Conservation (phyloP, 2,888 invertebrate species). For the Strigamia maritima region DNA sequence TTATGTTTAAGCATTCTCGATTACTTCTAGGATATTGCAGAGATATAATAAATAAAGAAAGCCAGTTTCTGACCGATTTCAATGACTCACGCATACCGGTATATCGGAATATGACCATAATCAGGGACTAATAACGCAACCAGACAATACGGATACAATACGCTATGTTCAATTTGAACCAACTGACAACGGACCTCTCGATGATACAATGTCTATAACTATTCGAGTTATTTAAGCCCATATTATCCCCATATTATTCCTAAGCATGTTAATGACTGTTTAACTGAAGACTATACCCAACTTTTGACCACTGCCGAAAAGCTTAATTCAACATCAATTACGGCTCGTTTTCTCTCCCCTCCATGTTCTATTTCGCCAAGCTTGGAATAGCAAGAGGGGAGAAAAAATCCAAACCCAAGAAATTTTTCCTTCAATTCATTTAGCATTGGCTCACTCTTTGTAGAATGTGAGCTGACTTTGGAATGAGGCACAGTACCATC, state of each 20-base stretch:
- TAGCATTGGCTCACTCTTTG: not conserved
- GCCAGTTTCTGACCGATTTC: not conserved
- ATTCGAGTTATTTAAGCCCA: not conserved
- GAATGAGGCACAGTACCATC: not conserved
- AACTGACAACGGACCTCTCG: not conserved
- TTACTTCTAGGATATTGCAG: not conserved
- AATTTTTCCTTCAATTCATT: not conserved
- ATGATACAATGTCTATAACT: not conserved
- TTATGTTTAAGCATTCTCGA: constrained; percentile 16
- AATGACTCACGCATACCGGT: not conserved
- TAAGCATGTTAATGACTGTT: not conserved
- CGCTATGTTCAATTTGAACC: not conserved
- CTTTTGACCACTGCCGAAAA: not conserved
- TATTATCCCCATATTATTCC: not conserved
- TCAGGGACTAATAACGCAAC: not conserved
- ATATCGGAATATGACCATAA: not conserved
- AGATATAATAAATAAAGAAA: not conserved
- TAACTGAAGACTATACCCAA: not conserved
- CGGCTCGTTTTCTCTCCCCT: not conserved
- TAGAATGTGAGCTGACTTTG: constrained; percentile 4
- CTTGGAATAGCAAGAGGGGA: not conserved
- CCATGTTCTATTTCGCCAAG: not conserved
- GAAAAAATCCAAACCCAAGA: not conserved
- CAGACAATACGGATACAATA: not conserved
- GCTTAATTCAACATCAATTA: not conserved